Conservation (phyloP, 2,797 vertebrate species). For the Sus cebifrons region DNA sequence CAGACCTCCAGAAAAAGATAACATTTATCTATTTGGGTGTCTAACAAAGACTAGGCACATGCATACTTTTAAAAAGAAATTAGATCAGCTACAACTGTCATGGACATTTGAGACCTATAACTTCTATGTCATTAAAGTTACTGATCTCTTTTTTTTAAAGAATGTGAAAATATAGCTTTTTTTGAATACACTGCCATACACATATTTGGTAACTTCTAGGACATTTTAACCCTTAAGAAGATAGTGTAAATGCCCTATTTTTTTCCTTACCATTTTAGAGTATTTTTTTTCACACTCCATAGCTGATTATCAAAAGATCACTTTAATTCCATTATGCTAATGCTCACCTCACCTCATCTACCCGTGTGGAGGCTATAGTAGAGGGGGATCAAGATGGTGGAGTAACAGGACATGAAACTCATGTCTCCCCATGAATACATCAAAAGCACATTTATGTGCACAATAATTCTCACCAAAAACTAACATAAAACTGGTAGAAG, state of each 20-base stretch:
- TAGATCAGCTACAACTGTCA: constrained; percentile 77
- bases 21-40: constrained; percentile 80
- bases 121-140: constrained; percentile 73
- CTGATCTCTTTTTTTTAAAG: constrained; percentile 61
- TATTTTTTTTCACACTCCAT: constrained; percentile 1
- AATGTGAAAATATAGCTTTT: constrained; percentile 73
- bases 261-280: not conserved
- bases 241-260: not conserved
- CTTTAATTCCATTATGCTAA: constrained; percentile 43
- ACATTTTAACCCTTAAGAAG: constrained; percentile 59
- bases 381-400: too few relatives aligned
- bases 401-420: too few relatives aligned
- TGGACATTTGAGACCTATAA: constrained; percentile 81
- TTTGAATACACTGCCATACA: not conserved
- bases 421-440: too few relatives aligned
- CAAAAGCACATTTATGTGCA: too few relatives aligned
- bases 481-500: too few relatives aligned
- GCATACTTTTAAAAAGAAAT: constrained; percentile 74
- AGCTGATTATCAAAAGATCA: constrained; percentile 52
- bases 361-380: not conserved
- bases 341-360: not conserved
- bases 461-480: too few relatives aligned
- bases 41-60: constrained; percentile 81
- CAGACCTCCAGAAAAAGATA: constrained; percentile 79
- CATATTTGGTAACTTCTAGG: constrained; percentile 74